Conservation (phyloP, 2,113 vertebrate species). For the Lophochroa leadbeateri region DNA sequence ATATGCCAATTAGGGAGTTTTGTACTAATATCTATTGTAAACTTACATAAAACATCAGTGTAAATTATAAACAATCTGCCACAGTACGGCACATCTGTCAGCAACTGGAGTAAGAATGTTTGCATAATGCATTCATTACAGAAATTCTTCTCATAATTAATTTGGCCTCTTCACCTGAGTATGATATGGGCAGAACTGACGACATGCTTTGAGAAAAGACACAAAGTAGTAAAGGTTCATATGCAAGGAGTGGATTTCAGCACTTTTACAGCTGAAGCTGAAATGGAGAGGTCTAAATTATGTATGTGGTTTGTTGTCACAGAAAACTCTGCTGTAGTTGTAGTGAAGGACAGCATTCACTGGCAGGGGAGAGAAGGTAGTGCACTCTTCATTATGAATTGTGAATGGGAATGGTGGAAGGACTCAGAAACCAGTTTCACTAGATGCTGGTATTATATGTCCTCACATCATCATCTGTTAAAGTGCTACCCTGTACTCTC, state of each 20-base stretch:
- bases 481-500: not conserved
- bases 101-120: not conserved
- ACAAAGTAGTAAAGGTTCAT: not conserved
- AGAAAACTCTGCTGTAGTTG: not conserved
- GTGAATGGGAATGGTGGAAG: not conserved
- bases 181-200: not conserved
- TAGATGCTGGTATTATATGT: not conserved
- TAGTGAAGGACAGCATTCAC: not conserved
- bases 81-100: not conserved
- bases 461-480: not conserved
- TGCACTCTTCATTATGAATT: not conserved
- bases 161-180: not conserved
- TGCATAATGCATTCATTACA: slow-evolving; percentile 18
- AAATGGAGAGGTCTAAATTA: not conserved
- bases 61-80: not conserved
- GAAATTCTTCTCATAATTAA: slow-evolving; percentile 23
- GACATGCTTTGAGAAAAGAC: not conserved
- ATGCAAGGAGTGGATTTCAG: not conserved
- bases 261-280: not conserved
- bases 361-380: not conserved
- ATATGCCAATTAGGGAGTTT: not conserved
- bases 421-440: not conserved
- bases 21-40: not conserved
- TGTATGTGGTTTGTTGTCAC: not conserved
- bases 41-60: not conserved